Percentiles rank a stretch among this genome's conserved stretches.
These are phyloP conservation scores for Crossocerus cetratus DNA, from an alignment of 2,888 invertebrate genomes.

Conservation along the genomic window DNA sequence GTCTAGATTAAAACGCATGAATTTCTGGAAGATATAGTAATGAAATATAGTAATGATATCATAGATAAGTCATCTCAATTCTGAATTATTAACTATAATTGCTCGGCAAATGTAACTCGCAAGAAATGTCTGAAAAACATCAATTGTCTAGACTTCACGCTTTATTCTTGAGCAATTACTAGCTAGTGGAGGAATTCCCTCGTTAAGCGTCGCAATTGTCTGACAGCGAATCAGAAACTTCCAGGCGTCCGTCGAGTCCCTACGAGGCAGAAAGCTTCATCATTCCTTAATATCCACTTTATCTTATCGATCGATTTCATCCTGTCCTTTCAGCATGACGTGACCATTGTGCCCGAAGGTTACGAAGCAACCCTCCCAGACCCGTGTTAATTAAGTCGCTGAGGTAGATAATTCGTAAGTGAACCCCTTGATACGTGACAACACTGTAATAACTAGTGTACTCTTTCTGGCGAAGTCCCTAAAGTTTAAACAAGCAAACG, in stretches of 20 bases:
- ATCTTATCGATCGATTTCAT: slow-evolving; percentile 35
- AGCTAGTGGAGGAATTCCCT: slow-evolving; percentile 7
- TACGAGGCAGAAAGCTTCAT: slow-evolving; percentile 27
- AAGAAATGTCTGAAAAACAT: no score
- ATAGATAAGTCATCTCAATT: no score
- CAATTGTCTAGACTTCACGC: slow-evolving; percentile 11
- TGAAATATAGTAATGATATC: no score
- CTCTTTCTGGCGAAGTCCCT: neutral
- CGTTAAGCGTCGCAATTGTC: slow-evolving; percentile 19
- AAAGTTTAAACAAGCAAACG: neutral
- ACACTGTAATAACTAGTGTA: slow-evolving; percentile 2
- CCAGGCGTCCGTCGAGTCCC: slow-evolving; percentile 13
- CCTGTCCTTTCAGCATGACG: slow-evolving; percentile 25
- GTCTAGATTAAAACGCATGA: no score
- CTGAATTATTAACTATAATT: no score
- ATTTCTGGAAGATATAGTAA: no score
- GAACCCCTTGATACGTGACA: neutral
- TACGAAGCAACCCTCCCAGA: slow-evolving; percentile 13
- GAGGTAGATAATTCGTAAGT: slow-evolving; percentile 13
- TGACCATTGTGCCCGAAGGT: slow-evolving; percentile 28
- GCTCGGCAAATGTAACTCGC: no score
- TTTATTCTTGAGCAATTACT: slow-evolving; percentile 26
- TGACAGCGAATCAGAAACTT: slow-evolving; percentile 30
- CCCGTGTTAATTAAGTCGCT: slow-evolving; percentile 32
- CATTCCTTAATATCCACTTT: slow-evolving; percentile 26